Conservation (phyloP, 2,888 invertebrate genomes). For the Barypeithes pellucidus region DNA sequence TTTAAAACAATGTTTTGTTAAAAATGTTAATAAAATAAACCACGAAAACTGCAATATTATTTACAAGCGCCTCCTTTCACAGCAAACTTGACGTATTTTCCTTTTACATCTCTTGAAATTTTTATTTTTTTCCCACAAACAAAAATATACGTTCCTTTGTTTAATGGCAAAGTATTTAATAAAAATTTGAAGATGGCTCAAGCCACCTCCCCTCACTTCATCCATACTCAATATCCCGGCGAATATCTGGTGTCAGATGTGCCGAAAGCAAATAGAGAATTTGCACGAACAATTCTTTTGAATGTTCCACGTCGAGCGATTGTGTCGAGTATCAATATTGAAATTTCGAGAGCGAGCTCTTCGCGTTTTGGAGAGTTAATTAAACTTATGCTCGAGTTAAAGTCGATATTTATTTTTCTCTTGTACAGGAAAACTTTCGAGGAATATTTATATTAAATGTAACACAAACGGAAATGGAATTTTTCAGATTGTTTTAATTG, state of each 20-base stretch:
- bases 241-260: constrained; percentile 61
- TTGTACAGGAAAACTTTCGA: not conserved
- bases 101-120: too few relatives aligned
- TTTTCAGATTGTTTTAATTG: too few relatives aligned
- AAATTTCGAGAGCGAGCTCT: constrained; percentile 66
- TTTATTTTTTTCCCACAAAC: too few relatives aligned
- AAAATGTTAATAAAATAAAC: too few relatives aligned
- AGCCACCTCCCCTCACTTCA: not conserved
- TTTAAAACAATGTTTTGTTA: too few relatives aligned
- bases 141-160: too few relatives aligned
- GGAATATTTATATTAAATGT: not conserved
- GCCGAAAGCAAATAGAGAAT: constrained; percentile 61
- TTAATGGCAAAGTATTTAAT: constrained; percentile 21
- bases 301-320: constrained; percentile 60
- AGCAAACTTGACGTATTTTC: too few relatives aligned
- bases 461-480: too few relatives aligned
- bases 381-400: constrained; percentile 56
- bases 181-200: not conserved
- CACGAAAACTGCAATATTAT: too few relatives aligned
- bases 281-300: constrained; percentile 62
- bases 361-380: constrained; percentile 59
- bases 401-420: constrained; percentile 28
- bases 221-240: constrained; percentile 10
- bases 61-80: too few relatives aligned
- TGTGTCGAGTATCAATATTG: constrained; percentile 67